A percentile compares a stretch with the other conserved stretches of the same genome.
phyloP scores from a whole-genome alignment of 2,797 vertebrate species.

The Parambassis ranga region DNA sequence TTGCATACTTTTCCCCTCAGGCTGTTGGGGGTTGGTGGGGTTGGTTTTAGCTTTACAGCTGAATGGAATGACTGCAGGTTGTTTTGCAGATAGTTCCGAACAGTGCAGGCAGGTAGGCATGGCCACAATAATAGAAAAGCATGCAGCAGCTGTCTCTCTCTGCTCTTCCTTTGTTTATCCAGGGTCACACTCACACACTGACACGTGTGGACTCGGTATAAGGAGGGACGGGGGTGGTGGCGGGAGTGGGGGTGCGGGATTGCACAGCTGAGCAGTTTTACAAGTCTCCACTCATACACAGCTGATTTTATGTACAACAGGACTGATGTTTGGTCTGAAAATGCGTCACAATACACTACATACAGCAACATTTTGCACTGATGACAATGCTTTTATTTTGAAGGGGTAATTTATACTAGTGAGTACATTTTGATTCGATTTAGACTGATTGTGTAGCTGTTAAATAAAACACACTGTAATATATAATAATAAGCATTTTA shows the following conservation, averaged over 20 bases:
- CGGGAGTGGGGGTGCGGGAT: too few species aligned
- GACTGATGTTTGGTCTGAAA: too few species aligned
- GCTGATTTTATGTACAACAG: too few species aligned
- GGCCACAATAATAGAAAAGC: conserved; percentile 43
- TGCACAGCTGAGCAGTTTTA: conserved; percentile 17
- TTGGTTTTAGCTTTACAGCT: conserved; percentile 21
- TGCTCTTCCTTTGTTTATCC: conserved; percentile 31
- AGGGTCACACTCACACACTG: conserved; percentile 11
- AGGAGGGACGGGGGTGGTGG: too few species aligned
- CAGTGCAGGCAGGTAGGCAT: conserved; percentile 52
- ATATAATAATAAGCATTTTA: too few species aligned
- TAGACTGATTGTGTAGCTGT: too few species aligned
- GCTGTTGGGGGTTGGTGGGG: neutral
- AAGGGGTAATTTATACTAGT: too few species aligned
- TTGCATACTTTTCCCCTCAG: conserved; percentile 29
- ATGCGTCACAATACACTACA: too few species aligned
- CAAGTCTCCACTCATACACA: neutral
- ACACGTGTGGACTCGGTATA: neutral
- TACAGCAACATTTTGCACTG: too few species aligned
- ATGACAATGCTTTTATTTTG: too few species aligned
- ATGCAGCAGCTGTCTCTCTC: conserved; percentile 23
- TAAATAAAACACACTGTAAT: too few species aligned
- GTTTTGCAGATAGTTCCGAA: conserved; percentile 50
- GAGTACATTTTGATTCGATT: too few species aligned
- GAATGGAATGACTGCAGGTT: conserved; percentile 41